Base-by-base conservation (phyloP, 1,140 invertebrate genomes). In the Cryptotermes secundus region DNA sequence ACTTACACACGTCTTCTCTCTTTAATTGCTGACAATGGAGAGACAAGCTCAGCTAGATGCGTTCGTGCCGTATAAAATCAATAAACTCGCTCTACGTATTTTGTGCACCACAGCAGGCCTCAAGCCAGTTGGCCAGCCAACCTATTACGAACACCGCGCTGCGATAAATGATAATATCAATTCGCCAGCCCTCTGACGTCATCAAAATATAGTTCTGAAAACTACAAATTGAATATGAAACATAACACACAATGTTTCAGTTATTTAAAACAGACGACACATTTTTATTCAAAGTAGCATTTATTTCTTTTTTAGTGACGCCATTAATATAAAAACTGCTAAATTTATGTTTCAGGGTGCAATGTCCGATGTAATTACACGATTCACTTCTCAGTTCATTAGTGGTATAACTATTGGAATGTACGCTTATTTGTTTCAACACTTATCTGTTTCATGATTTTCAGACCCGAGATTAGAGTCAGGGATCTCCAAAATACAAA, bases 21-120 rank as follows among this genome's bases (percentile, higher is more conserved):
- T 80, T 26, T 34, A 36, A 80, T 36, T 34, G 72, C 79, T 34
- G 72, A 84, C 83, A 35, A 24, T 45, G 83, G 80, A 84, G 83
- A 84, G 83, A 36, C 24, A 84, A 84, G 72, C 22, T 24, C 36
- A 9, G 24, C 4, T 22, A 31, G 16, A 34, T 38, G 72, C 53
- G 72, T 84, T 38, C 59, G 19, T 72, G 2, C 0, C 26, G 7
- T 9, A 72, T 26, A 12, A 9, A 72, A 31, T 2, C 6, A 31
- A 31, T 72, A 10, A 31, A 72, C 59, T 72, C 59, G 59, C 59
- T 72, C 59, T 72, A 0, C 2, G n/a, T n/a, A 26, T n/a, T 4
- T 0, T 26, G n/a, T n/a, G 59, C 59, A 72, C 59, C 45, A 72
- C 9, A n/a, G 1, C 0, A 3, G 1, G 3, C 10, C n/a, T n/a